phyloP scores from a whole-genome alignment of 2,113 vertebrate genomes.

The Elephantulus edwardii region DNA sequence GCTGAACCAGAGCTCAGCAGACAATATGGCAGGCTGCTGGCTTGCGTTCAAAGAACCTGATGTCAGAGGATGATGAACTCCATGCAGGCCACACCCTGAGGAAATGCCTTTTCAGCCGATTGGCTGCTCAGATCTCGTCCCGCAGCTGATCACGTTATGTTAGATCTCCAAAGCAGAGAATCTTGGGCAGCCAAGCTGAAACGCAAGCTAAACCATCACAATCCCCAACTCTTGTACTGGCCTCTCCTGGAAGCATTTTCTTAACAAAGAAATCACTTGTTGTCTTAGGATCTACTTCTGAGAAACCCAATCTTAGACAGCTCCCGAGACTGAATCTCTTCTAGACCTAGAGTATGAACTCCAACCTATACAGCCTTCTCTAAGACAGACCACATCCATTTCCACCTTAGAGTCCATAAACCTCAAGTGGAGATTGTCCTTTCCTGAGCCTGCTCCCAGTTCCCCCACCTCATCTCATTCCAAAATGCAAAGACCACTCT shows the following conservation, averaged over 20 bases:
- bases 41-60: no score
- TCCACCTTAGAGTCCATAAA: neutral
- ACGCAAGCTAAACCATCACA: no score
- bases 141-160: no score
- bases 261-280: neutral
- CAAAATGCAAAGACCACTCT: neutral
- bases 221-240: neutral
- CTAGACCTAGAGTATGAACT: neutral
- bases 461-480: neutral
- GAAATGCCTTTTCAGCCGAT: no score
- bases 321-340: neutral
- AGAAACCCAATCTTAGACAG: neutral
- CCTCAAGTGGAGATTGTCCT: neutral
- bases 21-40: no score
- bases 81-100: no score
- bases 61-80: no score
- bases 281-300: conserved; percentile 21
- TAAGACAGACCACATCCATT: neutral
- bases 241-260: neutral
- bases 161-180: no score
- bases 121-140: no score
- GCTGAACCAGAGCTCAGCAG: no score
- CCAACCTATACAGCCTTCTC: neutral
- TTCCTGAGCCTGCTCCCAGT: neutral
- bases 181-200: no score